Evolutionary conservation across 2,888 invertebrate species (phyloP), one percentile per base, ranked within the genome.

Genomic region (Ophonus ardosiacus): DNA sequence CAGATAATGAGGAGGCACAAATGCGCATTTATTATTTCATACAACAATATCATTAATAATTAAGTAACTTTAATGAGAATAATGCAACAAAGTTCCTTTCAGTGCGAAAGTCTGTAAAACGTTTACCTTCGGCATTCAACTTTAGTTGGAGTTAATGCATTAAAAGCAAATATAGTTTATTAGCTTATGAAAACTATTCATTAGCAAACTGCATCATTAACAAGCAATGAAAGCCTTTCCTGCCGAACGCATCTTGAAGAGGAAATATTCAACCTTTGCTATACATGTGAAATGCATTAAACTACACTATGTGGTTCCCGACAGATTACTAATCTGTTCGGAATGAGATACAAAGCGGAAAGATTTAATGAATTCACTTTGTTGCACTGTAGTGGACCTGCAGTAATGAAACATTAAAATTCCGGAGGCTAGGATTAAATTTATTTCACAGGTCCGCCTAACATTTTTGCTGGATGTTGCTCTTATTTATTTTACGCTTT

Each of bases 361-460:
- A 1, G 51, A 21, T 51, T 24, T 24, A 79, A 79, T 79, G 59
- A 79, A 79, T 79, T 79, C 57, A 51, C 56, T 79, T 79, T 79
- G 56, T 79, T 51, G 43, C 43, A 10, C 13, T 51, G 43, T 10
- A 51, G 10, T 51, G 43, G 43, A 51, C 43, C 43, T 51, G 0
- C 43, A 51, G 40, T 81, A 81, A 81, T 81, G 81, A 81, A 65
- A 81, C 81, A 81, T 81, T 81, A 65, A 81, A 81, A 81, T 81
- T 81, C 81, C 18, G 81, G 18, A 18, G 18, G 81, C 81, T 40
- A 10, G 38, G 17, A 4, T 38, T 15, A 81, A 81, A 81, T 81
- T 81, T 81, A 81, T 81, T 81, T 63, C 43, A 5, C 40, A 5
- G 13, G 24, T 7, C 43, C 81, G 40, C 31, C 65, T 40, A 13